Evolutionary conservation across 2,888 invertebrate genomes (phyloP), one percentile per base, ranked within the genome.

Genomic region (Pecten maximus): DNA sequence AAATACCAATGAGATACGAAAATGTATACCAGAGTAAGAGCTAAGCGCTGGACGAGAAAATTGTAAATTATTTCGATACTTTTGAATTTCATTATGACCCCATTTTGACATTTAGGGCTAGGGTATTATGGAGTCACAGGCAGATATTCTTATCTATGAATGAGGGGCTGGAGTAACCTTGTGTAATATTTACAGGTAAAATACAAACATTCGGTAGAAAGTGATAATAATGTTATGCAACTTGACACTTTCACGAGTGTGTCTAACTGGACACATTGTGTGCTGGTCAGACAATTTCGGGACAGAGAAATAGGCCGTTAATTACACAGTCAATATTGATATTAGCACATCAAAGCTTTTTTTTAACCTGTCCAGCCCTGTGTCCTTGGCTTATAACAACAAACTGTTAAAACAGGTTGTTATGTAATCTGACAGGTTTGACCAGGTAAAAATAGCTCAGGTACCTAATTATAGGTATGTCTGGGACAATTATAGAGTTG

Each of bases 351-450:
- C 74, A 74, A 28, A 35, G 74, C 8, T 28, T 28, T 54, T 19
- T 74, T 44, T 44, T 44, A 44, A 35, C 74, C 35, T 74, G 74
- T 15, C 35, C 74, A 74, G 28, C 23, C 35, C 23, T 74, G 28
- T 74, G 74, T 74, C 74, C 74, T 74, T 23, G 15, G 16, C 74
- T 2, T 23, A 74, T 74, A 74, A 35, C 35, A 74, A 74, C 74
- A 74, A 74, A 35, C 74, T 74, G 74, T 35, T 74, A 74, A 74
- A 74, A 74, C 74, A 74, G 35, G 28, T 74, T 23, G 23, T 74
- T 74, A 74, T 35, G 74, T 74, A 28, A 35, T n/a, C 60, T 74
- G 28, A 74, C 74, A 74, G 74, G 74, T 74, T 23, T 74, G 74
- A 15, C 74, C 74, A 74, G 74, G 74, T 74, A 74, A 74, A 54